Evolutionary conservation across 64 coral and sea anemone species (phyloP), one percentile per base, ranked within the genome.

Genomic region (Exaiptasia diaphana): DNA sequence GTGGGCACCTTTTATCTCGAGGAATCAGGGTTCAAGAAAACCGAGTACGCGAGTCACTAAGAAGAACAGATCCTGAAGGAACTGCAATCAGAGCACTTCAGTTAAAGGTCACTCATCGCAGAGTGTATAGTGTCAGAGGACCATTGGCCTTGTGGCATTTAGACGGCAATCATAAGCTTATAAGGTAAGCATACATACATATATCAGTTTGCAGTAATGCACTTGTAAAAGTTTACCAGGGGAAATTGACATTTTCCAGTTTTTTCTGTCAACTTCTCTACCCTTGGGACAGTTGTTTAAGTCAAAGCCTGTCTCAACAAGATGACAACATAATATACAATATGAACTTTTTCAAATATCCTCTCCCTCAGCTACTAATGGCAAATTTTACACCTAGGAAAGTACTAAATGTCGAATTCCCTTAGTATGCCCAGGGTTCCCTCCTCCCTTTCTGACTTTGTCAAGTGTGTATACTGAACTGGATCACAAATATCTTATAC

Each of bases 51-150:
- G 41, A 82, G 53, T 45, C 54, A 15, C 38, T 83, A 61, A 83
- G 87, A 68, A 82, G 87, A 55, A 75, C 71, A 68, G 87, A 90
- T 75, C 87, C 78, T 8, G 87, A 83, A 20, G 87, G 79, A 3
- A 90, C 87, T 57, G 56, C 57, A 42, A 63, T 90, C 21, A 71
- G 78, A 61, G 87, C 77, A 33, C 67, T 90, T 65, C 77, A 90
- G 33, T 9, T 90, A 26, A 55, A 45, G 23, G 45, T 90, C 21
- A 82, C 87, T 64, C 87, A 82, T 57, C 27, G 77, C 20, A 81
- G 67, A 73, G 69, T 72, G 5, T 90, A 89, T 41, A 89, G 41
- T 81, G 86, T 89, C 20, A 39, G 70, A 90, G 87, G 68, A 32
- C 87, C 87, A 17, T 26, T 81, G 74, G 61, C 62, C 43, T 53